Conservation (phyloP, 2,888 invertebrate species). For the Andrena marginata region DNA sequence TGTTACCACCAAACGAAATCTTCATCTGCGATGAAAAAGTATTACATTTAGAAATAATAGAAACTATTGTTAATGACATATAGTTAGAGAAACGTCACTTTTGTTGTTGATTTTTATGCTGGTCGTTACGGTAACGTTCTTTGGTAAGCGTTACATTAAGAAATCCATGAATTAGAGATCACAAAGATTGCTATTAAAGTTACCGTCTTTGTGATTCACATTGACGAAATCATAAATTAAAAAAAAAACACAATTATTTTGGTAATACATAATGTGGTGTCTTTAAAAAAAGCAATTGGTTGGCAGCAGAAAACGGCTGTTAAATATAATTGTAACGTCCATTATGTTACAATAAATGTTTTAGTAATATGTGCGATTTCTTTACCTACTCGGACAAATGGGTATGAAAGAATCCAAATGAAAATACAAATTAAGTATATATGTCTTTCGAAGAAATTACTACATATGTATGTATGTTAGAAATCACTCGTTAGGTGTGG, state of each 20-base stretch:
- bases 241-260: neutral
- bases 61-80: slow-evolving; percentile 7
- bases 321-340: slow-evolving; percentile 16
- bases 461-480: neutral
- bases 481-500: no score
- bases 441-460: neutral
- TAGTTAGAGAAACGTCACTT: neutral
- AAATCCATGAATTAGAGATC: neutral
- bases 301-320: neutral
- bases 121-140: neutral
- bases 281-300: neutral
- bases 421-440: neutral
- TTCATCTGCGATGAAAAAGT: slow-evolving; percentile 16
- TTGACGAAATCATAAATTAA: slow-evolving; percentile 1
- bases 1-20: slow-evolving; percentile 23
- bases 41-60: neutral
- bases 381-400: neutral
- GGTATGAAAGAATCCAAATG: neutral
- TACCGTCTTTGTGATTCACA: slow-evolving; percentile 6
- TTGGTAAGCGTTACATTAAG: neutral
- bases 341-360: slow-evolving; percentile 4
- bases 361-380: slow-evolving; percentile 1
- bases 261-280: slow-evolving; percentile 5
- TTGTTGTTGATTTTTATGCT: slow-evolving; percentile 7
- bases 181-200: slow-evolving; percentile 3